Evolutionary conservation across 2,113 vertebrate genomes (phyloP).

Genomic region (Kryptolebias marmoratus): DNA sequence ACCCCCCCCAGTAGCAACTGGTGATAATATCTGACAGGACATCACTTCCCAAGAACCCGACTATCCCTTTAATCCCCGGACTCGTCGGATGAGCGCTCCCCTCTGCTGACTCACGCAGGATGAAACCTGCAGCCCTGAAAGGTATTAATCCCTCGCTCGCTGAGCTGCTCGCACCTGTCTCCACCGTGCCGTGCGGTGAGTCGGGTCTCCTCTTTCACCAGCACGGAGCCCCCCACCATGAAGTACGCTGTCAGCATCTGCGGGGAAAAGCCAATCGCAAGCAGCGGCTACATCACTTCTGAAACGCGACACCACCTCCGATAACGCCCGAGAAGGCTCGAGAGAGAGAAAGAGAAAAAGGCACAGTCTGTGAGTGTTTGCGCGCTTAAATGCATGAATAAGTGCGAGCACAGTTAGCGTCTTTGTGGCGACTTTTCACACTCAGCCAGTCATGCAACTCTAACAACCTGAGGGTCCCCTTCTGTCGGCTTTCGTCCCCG

Average conservation of each 20-base stretch:
- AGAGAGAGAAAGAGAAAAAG: constrained; percentile 13
- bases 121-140: constrained; percentile 34
- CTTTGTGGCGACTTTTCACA: constrained; percentile 28
- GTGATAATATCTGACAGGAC: too few relatives aligned
- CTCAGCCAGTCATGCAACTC: constrained; percentile 10
- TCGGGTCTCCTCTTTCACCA: constrained; percentile 33
- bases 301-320: constrained; percentile 75
- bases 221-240: constrained; percentile 15
- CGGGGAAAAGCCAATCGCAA: constrained; percentile 48
- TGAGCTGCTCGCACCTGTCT: constrained; percentile 51
- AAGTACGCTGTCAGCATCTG: constrained; percentile 67
- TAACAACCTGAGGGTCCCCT: constrained; percentile 45
- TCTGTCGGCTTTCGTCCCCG: constrained; percentile 21
- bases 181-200: constrained; percentile 14
- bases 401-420: neutral
- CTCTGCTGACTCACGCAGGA: constrained; percentile 38
- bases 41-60: too few relatives aligned
- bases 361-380: constrained; percentile 18
- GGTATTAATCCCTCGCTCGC: constrained; percentile 19
- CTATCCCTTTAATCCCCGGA: neutral
- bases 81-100: neutral
- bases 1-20: too few relatives aligned
- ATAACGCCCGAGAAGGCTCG: constrained; percentile 70
- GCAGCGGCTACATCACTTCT: constrained; percentile 38
- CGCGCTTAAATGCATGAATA: constrained; percentile 7